phyloP scores from a whole-genome alignment of 2,797 vertebrate species.

The Dryobates pubescens region DNA sequence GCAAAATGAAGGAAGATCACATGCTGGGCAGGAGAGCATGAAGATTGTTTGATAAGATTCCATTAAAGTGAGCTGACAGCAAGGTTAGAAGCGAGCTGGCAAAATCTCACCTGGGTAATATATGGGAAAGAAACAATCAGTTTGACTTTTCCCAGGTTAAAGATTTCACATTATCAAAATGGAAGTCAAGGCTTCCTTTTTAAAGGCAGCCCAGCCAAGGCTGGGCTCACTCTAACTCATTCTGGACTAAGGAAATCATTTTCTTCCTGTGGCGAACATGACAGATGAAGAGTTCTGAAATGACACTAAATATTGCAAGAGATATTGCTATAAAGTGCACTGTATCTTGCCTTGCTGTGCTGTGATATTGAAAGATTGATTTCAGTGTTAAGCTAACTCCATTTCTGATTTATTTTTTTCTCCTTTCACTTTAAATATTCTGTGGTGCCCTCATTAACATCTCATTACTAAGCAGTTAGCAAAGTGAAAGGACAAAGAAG shows the following conservation, averaged over 20 bases:
- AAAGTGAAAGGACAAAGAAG: slow-evolving; percentile 49
- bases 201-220: background rate
- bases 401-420: background rate
- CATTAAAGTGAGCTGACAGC: slow-evolving; percentile 39
- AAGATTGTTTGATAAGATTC: slow-evolving; percentile 45
- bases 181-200: slow-evolving; percentile 4
- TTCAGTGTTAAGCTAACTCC: background rate
- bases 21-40: background rate
- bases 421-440: background rate
- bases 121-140: slow-evolving; percentile 17
- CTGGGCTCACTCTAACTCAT: background rate
- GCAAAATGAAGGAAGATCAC: slow-evolving; percentile 7
- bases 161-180: slow-evolving; percentile 36
- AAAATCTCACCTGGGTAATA: slow-evolving; percentile 13
- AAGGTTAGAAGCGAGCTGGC: slow-evolving; percentile 34
- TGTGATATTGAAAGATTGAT: background rate
- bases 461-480: slow-evolving; percentile 39
- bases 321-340: background rate
- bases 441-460: slow-evolving; percentile 31
- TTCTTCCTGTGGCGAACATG: background rate
- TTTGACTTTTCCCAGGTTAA: slow-evolving; percentile 44
- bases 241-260: background rate
- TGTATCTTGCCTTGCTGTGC: background rate
- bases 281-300: background rate
- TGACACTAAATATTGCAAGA: background rate